Base-by-base conservation (phyloP, 2,113 vertebrate species). In the Chionomys nivalis region DNA sequence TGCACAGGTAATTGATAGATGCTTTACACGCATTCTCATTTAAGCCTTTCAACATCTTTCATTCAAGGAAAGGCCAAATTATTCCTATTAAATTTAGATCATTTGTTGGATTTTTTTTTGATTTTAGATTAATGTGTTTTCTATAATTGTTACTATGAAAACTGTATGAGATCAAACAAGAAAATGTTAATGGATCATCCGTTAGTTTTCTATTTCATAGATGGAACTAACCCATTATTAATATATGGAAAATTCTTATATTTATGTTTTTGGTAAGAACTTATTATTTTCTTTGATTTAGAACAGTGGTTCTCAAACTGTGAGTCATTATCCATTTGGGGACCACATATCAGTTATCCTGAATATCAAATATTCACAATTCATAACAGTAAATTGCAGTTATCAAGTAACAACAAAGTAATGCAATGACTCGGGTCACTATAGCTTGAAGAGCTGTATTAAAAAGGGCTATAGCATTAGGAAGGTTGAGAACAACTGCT, bases 1-100 rank as follows among this genome's bases (percentile, higher is more conserved):
- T 89, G 76, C 52, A 44, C 77, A 93, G 76, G 81, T 89, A 95
- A 97, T 92, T 94, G 94, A 92, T 94, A 90, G 91, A 44, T 72
- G 70, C 36, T 97, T 94, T 83, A 58, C 77, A 44, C 0, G 0
- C 82, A 63, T 94, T 87, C 89, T 90, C 72, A 58, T 70, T 89
- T 79, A 86, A 96, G 87, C 68, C 26, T 85, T 83, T 94, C 76
- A 90, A 7, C 7, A 47, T 77, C 63, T 93, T 94, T 95, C 96
- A 87, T 97, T 95, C n/a, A 78, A 73, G 7, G 61, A 47, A 95
- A 96, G 61, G 61, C 94, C 89, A 79, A 63, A 82, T 23, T 75
- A 31, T 90, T 94, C 42, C 92, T 76, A 21, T 92, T 81, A 89
- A 55, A 88, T 92, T 52, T 88, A 77, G 31, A 52, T 36, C 8